A percentile compares a stretch with the other conserved stretches of the same genome.
These are phyloP conservation scores for Pantherophis alleghaniensis DNA, from an alignment of 2,797 vertebrate species.

Conservation along the genomic window DNA sequence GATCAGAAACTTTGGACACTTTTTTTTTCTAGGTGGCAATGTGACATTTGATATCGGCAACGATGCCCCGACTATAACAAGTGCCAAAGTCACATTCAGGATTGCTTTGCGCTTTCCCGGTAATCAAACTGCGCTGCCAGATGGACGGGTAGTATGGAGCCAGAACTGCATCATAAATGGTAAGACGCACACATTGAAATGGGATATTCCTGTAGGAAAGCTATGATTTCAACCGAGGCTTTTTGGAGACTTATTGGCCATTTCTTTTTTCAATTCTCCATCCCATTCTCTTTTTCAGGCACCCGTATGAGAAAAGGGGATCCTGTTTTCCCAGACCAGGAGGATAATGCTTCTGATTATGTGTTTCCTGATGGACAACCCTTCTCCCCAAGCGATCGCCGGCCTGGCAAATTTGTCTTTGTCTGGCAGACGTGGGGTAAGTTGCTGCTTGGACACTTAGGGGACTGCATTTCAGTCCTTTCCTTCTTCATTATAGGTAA, in stretches of 20 bases:
- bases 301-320: slow-evolving; percentile 76
- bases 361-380: slow-evolving; percentile 66
- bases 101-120: slow-evolving; percentile 83
- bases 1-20: background rate
- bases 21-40: slow-evolving; percentile 76
- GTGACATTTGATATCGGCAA: slow-evolving; percentile 84
- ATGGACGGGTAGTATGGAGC: slow-evolving; percentile 86
- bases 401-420: slow-evolving; percentile 81
- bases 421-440: slow-evolving; percentile 91
- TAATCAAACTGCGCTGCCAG: slow-evolving; percentile 78
- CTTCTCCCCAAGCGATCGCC: slow-evolving; percentile 68
- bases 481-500: background rate
- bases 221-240: background rate
- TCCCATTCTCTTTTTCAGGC: slow-evolving; percentile 66
- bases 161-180: slow-evolving; percentile 84
- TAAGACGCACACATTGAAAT: slow-evolving; percentile 50
- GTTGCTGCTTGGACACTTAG: slow-evolving; percentile 11
- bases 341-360: slow-evolving; percentile 40
- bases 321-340: slow-evolving; percentile 76
- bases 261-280: too few species aligned
- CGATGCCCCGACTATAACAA: slow-evolving; percentile 86
- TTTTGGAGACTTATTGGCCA: background rate
- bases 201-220: background rate
- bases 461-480: background rate
- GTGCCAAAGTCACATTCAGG: slow-evolving; percentile 84